Evolutionary conservation across 2,113 vertebrate genomes (phyloP), one percentile per base, ranked within the genome.

Genomic region (Globicephala melas): DNA sequence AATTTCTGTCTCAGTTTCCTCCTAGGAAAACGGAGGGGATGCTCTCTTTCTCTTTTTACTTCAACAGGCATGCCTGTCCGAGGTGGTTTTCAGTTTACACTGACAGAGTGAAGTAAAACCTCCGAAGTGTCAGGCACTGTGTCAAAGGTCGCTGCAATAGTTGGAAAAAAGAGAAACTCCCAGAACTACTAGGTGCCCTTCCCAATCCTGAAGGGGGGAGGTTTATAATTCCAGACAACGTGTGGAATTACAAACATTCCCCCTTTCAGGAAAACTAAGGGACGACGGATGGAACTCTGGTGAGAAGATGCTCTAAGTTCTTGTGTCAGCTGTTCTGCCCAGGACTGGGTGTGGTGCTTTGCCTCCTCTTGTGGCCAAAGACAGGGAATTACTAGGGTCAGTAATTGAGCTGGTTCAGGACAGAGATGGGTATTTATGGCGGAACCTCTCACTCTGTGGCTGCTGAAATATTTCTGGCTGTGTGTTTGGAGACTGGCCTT

Each of bases 281-380:
- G 41, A 44, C 6, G 12, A 38, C 93, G 33, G 76, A 58, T n/a
- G 55, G 74, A 41, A 50, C 80, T 44, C 58, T 36, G 36, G 65
- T 79, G 38, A 55, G 87, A 89, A 77, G 76, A 62, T 17, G 15
- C 41, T 83, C 20, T 23, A 73, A 36, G 47, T 76, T 38, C 15
- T 63, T 55, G 47, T 44, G 50, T 63, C 83, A 70, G 5, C 47
- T 74, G 25, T 67, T 92, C 53, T 89, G 18, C 58, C 38, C 70
- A 10, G 87, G 70, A 33, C 7, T 94, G 93, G 94, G 90, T 60
- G 79, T 83, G 97, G 93, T 60, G 47, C 50, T 74, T 85, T 74
- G 90, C 71, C 81, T 95, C 17, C 82, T 91, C 50, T 84, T 71
- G 79, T 96, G 95, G 86, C 89, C 73, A 67, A 36, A 67, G 76